Evolutionary conservation across 2,113 vertebrate genomes (phyloP).

Genomic region (Entomyzon cyanotis): DNA sequence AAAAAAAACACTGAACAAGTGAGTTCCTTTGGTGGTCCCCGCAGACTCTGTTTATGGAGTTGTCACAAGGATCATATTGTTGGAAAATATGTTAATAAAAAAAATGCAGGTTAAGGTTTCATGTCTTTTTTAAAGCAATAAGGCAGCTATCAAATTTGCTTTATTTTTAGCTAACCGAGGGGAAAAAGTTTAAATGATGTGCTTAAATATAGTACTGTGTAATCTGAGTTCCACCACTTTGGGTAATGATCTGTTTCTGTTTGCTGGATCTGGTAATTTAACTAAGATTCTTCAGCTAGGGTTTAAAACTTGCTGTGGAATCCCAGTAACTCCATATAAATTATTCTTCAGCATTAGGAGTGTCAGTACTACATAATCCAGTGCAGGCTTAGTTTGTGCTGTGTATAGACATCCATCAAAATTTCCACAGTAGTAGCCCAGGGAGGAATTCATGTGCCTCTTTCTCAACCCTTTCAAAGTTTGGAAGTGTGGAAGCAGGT

Average conservation of each 20-base stretch:
- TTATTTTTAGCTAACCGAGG: slow-evolving; percentile 55
- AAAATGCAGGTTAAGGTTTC: slow-evolving; percentile 3
- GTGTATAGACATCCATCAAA: not conserved
- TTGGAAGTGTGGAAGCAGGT: not conserved
- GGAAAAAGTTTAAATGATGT: slow-evolving; percentile 23
- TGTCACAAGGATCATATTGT: not conserved
- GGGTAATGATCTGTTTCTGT: slow-evolving; percentile 38
- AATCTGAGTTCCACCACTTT: slow-evolving; percentile 35
- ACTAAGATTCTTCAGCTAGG: not conserved
- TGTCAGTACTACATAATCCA: not conserved
- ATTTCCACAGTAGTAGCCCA: not conserved
- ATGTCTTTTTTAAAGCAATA: not conserved
- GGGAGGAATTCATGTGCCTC: not conserved
- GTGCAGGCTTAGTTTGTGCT: not conserved
- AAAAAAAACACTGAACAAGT: not conserved
- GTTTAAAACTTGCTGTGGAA: not conserved
- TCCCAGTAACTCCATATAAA: not conserved
- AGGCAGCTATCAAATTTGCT: slow-evolving; percentile 30
- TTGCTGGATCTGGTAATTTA: slow-evolving; percentile 21
- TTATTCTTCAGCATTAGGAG: not conserved
- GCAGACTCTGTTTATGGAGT: not conserved
- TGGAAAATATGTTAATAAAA: not conserved
- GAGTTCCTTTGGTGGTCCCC: not conserved
- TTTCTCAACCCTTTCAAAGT: not conserved
- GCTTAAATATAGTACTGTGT: slow-evolving; percentile 44